Percentiles rank a stretch among this genome's conserved stretches.
phyloP scores from a whole-genome alignment of 2,113 vertebrate genomes.

The Hypocryptadius cinnamomeus region DNA sequence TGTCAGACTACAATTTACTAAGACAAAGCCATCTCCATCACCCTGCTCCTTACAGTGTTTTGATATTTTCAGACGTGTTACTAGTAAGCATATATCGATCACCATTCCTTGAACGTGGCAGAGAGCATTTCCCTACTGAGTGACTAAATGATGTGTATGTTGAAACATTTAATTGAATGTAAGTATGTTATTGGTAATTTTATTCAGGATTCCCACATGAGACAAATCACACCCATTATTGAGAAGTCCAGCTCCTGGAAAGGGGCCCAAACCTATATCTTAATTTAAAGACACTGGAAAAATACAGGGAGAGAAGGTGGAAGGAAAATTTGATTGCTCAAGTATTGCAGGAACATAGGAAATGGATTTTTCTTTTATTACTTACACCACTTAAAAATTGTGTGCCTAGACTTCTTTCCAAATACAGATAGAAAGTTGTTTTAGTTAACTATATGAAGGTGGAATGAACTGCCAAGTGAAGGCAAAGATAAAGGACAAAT shows the following conservation, averaged over 20 bases:
- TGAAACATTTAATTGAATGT: conserved; percentile 27
- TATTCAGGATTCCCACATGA: neutral
- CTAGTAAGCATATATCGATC: neutral
- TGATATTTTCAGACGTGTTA: neutral
- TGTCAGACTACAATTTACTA: conserved; percentile 19
- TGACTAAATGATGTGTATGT: neutral
- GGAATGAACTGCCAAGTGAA: neutral
- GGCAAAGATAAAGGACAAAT: neutral
- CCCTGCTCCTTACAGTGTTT: neutral
- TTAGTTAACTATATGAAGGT: neutral
- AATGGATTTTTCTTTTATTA: neutral
- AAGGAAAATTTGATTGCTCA: neutral
- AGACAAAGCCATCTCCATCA: conserved; percentile 29
- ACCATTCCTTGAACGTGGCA: neutral
- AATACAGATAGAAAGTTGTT: neutral
- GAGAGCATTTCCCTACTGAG: conserved; percentile 17
- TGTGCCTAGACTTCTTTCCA: neutral
- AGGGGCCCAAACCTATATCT: neutral
- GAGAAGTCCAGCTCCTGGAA: neutral
- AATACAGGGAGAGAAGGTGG: neutral
- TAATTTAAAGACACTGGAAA: neutral
- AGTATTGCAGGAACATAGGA: neutral
- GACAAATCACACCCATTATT: neutral
- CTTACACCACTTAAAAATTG: neutral
- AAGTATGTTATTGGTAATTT: conserved; percentile 7